A percentile compares a stretch with the other conserved stretches of the same genome.
Conservation (phyloP, 2,797 vertebrate species). For the Menidia menidia region DNA sequence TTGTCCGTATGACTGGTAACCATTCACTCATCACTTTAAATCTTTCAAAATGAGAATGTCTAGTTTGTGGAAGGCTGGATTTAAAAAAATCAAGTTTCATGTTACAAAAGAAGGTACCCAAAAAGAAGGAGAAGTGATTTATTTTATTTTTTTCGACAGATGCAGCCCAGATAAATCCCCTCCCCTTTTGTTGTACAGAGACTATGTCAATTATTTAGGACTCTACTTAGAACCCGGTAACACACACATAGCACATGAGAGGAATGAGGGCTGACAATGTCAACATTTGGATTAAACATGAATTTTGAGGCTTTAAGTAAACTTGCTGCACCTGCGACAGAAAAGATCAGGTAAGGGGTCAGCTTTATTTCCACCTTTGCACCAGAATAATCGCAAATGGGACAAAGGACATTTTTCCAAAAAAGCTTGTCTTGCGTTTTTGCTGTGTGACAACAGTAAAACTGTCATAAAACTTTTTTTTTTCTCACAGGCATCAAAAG, state of each 20-base stretch:
- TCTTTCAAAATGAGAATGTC: neutral
- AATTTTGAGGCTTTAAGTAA: slow-evolving; percentile 88
- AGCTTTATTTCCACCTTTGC: neutral
- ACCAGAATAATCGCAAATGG: too few species aligned
- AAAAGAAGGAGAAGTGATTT: slow-evolving; percentile 72
- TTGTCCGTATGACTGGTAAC: too few species aligned
- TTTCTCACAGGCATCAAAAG: neutral
- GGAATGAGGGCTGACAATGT: slow-evolving; percentile 24
- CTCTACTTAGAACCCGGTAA: neutral
- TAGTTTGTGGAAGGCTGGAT: neutral
- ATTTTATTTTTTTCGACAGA: slow-evolving; percentile 29
- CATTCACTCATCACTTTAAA: neutral
- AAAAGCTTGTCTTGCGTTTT: too few species aligned
- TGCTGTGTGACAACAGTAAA: neutral
- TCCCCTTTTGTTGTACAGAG: slow-evolving; percentile 41
- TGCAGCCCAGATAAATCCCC: slow-evolving; percentile 19
- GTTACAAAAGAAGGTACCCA: slow-evolving; percentile 42
- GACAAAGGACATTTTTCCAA: too few species aligned
- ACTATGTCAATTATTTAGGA: slow-evolving; percentile 31
- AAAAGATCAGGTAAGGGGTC: slow-evolving; percentile 88
- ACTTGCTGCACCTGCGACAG: slow-evolving; percentile 88
- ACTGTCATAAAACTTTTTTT: neutral
- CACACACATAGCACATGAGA: neutral
- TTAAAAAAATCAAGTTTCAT: slow-evolving; percentile 5
- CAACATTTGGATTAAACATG: slow-evolving; percentile 37